Evolutionary conservation across 2,113 vertebrate species (phyloP), one percentile per base, ranked within the genome.

Genomic region (Syngnathoides biaculeatus): DNA sequence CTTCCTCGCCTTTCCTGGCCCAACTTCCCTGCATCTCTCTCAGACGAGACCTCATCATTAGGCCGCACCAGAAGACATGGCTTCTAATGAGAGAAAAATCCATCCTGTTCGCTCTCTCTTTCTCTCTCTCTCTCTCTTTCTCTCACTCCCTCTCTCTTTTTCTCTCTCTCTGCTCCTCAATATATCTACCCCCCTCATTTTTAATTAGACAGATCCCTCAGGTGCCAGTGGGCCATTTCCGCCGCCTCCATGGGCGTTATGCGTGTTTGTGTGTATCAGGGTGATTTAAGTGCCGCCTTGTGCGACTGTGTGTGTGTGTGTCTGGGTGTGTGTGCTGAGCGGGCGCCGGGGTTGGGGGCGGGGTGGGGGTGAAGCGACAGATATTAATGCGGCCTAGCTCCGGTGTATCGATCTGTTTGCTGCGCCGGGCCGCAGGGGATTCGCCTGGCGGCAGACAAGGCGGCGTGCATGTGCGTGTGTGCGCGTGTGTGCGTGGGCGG

Each of bases 341-440:
- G 75, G 86, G 89, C 87, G 88, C 87, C 84, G 53, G 76, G 73
- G 70, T 80, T 75, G 87, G 71, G 82, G 75, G 73, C 76, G 78
- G 87, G 71, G 82, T 80, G 74, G 83, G 81, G 82, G 72, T 81
- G 85, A 89, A 80, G 86, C 85, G 91, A 90, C 91, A 91, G 91
- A 92, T 92, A 92, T 92, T 92, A 92, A 92, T 92, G 91, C 84
- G 79, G 85, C 83, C 87, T 79, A 89, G 90, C 90, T 88, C 90
- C 85, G 83, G 89, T 91, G 88, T 91, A 92, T 92, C 88, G 92
- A 92, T 92, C 91, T 92, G 91, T 91, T 92, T 92, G 90, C 90
- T 91, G 91, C 89, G 89, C 87, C 87, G 81, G 86, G 90, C 91
- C 89, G 74, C 83, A 72, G 84, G 90, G 88, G 87, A 89, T 83